phyloP scores from a whole-genome alignment of 2,797 vertebrate species.

The Odontamblyopus lacepedii region DNA sequence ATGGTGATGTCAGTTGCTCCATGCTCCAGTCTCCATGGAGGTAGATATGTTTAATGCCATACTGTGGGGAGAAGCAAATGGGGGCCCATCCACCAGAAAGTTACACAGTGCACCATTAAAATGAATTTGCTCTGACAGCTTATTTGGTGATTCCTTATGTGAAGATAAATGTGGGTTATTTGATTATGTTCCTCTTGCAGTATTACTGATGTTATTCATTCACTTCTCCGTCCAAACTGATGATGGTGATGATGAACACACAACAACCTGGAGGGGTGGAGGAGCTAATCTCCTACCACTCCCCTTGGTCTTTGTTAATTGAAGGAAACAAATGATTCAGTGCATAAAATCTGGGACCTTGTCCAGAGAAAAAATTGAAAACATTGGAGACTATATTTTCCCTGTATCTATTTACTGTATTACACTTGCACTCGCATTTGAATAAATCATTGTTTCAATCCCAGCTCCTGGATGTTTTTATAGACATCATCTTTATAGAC shows the following conservation, averaged over 20 bases:
- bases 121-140: too few relatives aligned
- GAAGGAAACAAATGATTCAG: too few relatives aligned
- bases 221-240: too few relatives aligned
- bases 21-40: neutral
- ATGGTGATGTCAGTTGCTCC: neutral
- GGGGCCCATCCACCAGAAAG: too few relatives aligned
- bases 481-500: neutral
- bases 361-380: neutral
- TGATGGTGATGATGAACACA: neutral
- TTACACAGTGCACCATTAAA: too few relatives aligned
- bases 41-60: too few relatives aligned
- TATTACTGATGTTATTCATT: neutral
- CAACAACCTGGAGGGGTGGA: neutral
- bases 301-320: neutral
- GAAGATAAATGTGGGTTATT: neutral
- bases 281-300: neutral
- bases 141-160: too few relatives aligned
- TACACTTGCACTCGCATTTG: too few relatives aligned
- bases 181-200: neutral
- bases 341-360: neutral
- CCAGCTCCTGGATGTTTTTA: constrained; percentile 5
- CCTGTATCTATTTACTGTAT: neutral
- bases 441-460: neutral
- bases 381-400: neutral
- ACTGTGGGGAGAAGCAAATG: too few relatives aligned